phyloP scores from a whole-genome alignment of 1,140 invertebrate genomes.

The Drosophila melanica region DNA sequence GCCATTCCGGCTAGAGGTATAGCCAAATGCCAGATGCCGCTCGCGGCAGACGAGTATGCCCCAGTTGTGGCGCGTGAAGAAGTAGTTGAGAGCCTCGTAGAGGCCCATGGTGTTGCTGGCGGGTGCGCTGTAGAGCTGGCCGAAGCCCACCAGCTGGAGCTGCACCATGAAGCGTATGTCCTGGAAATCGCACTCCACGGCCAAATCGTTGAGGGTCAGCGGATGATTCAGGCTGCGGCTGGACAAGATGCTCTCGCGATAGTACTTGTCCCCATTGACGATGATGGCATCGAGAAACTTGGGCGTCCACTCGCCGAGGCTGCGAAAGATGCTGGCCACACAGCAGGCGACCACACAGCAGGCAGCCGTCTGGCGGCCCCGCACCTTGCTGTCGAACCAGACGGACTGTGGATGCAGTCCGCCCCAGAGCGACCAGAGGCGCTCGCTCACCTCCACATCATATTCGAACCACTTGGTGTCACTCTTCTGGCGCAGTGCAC shows the following conservation, averaged over 20 bases:
- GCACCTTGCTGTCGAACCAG: slow-evolving; percentile 75
- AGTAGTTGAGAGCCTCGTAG: slow-evolving; percentile 85
- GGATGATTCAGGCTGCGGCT: slow-evolving; percentile 69
- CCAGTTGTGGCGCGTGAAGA: slow-evolving; percentile 84
- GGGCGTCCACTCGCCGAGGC: slow-evolving; percentile 85
- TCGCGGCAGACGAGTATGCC: slow-evolving; percentile 85
- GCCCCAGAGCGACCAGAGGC: slow-evolving; percentile 86
- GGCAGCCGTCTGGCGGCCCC: slow-evolving; percentile 85
- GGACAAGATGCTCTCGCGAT: slow-evolving; percentile 74
- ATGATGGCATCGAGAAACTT: slow-evolving; percentile 86
- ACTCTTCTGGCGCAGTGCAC: slow-evolving; percentile 35
- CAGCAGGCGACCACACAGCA: slow-evolving; percentile 85
- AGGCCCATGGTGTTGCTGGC: slow-evolving; percentile 85
- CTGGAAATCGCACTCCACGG: slow-evolving; percentile 78
- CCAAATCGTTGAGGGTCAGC: slow-evolving; percentile 82
- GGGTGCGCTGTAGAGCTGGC: slow-evolving; percentile 85
- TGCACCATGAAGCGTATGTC: slow-evolving; percentile 85
- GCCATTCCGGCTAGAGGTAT: slow-evolving; percentile 56
- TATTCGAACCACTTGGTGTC: slow-evolving; percentile 84
- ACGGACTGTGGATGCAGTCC: slow-evolving; percentile 84
- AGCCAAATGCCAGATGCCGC: slow-evolving; percentile 85
- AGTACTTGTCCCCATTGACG: slow-evolving; percentile 85
- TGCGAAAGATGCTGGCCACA: slow-evolving; percentile 85
- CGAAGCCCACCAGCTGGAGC: slow-evolving; percentile 85
- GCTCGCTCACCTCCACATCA: slow-evolving; percentile 86